Evolutionary conservation across 2,797 vertebrate genomes (phyloP).

Genomic region (Onychomys arenicola): DNA sequence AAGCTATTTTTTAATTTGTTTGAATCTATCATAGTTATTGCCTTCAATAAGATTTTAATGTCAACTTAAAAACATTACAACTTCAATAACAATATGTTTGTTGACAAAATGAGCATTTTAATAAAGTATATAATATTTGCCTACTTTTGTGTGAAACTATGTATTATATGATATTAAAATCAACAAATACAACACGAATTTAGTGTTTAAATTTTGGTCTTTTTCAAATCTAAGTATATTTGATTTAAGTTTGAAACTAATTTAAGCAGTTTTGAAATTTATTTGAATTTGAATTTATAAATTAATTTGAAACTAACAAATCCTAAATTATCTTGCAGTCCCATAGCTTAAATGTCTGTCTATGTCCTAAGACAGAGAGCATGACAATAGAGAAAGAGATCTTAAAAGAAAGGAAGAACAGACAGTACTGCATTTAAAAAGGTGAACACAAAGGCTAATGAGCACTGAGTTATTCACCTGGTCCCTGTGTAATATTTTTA

Average conservation of each 20-base stretch:
- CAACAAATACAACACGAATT: background rate
- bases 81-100: background rate
- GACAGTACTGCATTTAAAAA: background rate
- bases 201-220: background rate
- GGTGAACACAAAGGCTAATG: background rate
- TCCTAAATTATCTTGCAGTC: background rate
- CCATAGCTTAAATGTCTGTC: background rate
- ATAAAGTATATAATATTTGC: background rate
- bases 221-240: background rate
- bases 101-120: background rate
- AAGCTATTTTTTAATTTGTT: background rate
- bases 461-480: background rate
- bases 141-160: background rate
- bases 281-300: background rate
- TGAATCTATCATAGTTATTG: background rate
- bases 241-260: constrained; percentile 21
- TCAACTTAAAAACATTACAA: constrained; percentile 4
- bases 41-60: constrained; percentile 27
- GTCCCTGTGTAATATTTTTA: background rate
- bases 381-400: background rate
- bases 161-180: constrained; percentile 22
- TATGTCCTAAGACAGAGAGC: background rate
- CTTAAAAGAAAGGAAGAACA: background rate
- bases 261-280: constrained; percentile 4
- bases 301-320: background rate